Percentiles rank a stretch among this genome's conserved stretches.
phyloP scores from a whole-genome alignment of 2,888 invertebrate genomes.

The Hoplodrina ambigua region DNA sequence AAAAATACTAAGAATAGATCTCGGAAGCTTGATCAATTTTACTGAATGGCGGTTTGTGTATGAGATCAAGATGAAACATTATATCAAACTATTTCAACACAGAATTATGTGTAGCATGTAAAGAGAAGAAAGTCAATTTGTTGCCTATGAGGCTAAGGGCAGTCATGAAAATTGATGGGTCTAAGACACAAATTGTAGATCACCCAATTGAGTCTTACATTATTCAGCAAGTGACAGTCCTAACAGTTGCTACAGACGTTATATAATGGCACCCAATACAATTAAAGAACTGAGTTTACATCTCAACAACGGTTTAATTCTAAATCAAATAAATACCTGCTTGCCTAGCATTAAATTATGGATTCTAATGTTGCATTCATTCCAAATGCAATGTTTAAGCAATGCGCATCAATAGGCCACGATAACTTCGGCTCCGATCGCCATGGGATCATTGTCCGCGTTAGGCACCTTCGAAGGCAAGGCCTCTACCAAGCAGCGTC shows the following conservation, averaged over 20 bases:
- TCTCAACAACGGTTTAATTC: slow-evolving; percentile 5
- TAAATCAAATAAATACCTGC: neutral
- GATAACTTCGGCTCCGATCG: slow-evolving; percentile 49
- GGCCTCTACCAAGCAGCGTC: slow-evolving; percentile 82
- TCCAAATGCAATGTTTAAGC: slow-evolving; percentile 52
- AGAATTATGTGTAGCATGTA: neutral
- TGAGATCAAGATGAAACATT: slow-evolving; percentile 17
- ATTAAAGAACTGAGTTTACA: neutral
- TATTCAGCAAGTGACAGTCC: slow-evolving; percentile 20
- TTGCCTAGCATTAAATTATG: slow-evolving; percentile 6
- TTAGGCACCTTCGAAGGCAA: slow-evolving; percentile 63
- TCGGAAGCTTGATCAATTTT: slow-evolving; percentile 22
- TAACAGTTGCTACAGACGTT: slow-evolving; percentile 11
- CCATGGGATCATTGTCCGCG: slow-evolving; percentile 69
- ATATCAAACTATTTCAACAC: slow-evolving; percentile 1
- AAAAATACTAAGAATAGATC: slow-evolving; percentile 48
- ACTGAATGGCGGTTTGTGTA: slow-evolving; percentile 7
- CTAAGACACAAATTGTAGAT: slow-evolving; percentile 8
- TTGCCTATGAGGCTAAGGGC: neutral
- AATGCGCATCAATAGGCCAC: slow-evolving; percentile 50
- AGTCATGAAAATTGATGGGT: neutral
- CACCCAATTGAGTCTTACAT: slow-evolving; percentile 2
- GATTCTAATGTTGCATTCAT: slow-evolving; percentile 13
- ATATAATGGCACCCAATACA: neutral
- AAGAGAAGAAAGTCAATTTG: slow-evolving; percentile 6